Evolutionary conservation across 2,113 vertebrate species (phyloP), one percentile per base, ranked within the genome.

Genomic region (Urocynchramus pylzowi): DNA sequence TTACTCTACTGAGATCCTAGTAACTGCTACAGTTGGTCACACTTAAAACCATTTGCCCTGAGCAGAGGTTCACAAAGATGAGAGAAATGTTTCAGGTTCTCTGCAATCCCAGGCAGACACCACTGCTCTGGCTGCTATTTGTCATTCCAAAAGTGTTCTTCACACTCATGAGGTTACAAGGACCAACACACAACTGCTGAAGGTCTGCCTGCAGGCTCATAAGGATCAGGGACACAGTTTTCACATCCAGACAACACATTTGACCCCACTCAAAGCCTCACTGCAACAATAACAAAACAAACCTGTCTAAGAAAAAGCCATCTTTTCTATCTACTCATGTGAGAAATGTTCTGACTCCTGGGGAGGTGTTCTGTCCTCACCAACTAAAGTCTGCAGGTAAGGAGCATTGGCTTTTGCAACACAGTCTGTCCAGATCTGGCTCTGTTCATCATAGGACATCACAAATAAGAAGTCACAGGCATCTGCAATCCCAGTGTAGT

Each of bases 371-470:
- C 24, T 84, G 28, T 92, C 83, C 98, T 97, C 97, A 99, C 99
- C 99, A 59, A 89, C 59, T 81, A 99, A 93, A 35, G 99, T 99
- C 96, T 99, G 98, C 88, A 95, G 92, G 78, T 98, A 97, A 35
- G 99, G 99, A 73, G 99, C 98, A 83, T 99, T 99, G 65, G 99
- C 99, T 98, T 98, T 99, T 41, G 99, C 99, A 90, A 98, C 94
- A 91, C 99, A 99, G 68, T 99, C 98, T 47, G 98, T 98, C 97
- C 97, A 98, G 89, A 99, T 98, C 96, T 99, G 99, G 97, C 99
- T 99, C 97, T 99, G 99, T 91, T 99, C 99, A 61, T 99, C 99
- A 7, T 99, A 99, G 12, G 99, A 99, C 99, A 99, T 99, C 78
- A 99, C 99, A 95, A 99, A 99, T 56, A 99, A 87, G 95, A 99